A percentile compares a stretch with the other conserved stretches of the same genome.
phyloP scores from a whole-genome alignment of 2,888 invertebrate species.

The Hermaeophaga mercurialis region DNA sequence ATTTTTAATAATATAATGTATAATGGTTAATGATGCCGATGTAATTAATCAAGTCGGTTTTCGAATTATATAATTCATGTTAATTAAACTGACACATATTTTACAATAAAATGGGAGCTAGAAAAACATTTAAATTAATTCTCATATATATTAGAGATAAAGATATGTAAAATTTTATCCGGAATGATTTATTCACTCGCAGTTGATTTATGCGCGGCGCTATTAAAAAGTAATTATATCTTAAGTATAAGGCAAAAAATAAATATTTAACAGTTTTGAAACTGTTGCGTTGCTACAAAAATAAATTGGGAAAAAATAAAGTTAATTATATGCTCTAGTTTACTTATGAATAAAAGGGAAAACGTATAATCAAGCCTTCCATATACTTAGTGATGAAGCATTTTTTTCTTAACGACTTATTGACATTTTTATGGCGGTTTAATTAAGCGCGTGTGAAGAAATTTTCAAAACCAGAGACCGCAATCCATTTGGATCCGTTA shows the following conservation, averaged over 20 bases:
- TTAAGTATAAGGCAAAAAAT: neutral
- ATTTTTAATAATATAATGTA: neutral
- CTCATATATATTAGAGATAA: slow-evolving; percentile 1
- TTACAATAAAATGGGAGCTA: neutral
- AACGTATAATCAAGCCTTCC: neutral
- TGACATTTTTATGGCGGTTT: neutral
- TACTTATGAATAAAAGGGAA: neutral
- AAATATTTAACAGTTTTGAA: slow-evolving; percentile 16
- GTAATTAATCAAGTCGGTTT: neutral
- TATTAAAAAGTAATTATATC: slow-evolving; percentile 13
- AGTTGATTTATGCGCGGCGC: slow-evolving; percentile 10
- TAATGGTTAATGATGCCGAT: neutral
- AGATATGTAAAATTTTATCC: slow-evolving; percentile 14
- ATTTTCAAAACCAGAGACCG: neutral
- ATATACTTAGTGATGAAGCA: neutral
- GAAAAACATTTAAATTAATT: slow-evolving; percentile 8
- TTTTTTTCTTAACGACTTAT: neutral
- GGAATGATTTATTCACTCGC: slow-evolving; percentile 2
- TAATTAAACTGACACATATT: slow-evolving; percentile 4
- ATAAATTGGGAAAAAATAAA: slow-evolving; percentile 2
- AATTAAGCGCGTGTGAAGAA: neutral
- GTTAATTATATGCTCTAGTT: slow-evolving; percentile 4
- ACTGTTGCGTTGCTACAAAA: slow-evolving; percentile 4
- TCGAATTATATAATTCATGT: neutral
- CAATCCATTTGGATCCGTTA: neutral